Evolutionary conservation across 2,113 vertebrate species (phyloP), one percentile per base, ranked within the genome.

Genomic region (Aramus guarauna): DNA sequence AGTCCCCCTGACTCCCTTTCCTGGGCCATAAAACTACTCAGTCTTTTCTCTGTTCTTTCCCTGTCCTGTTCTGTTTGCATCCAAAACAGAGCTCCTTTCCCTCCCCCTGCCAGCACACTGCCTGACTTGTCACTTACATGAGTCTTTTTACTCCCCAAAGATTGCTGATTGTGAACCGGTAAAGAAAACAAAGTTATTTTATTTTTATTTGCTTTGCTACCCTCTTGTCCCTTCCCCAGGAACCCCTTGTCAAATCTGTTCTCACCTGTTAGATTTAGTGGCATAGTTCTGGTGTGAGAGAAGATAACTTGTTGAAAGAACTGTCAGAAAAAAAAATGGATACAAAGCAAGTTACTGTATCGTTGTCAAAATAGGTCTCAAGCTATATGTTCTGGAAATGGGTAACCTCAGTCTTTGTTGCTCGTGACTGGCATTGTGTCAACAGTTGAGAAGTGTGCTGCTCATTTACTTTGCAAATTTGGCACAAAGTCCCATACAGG

Each of bases 321-420:
- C 17, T 47, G 39, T 56, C 29, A 47, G 43, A 11, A 83, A 34
- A 64, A 64, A 58, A 23, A 41, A 0, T 5, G 12, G 5, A 39
- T 78, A 21, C 11, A 66, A 74, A 63, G 17, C 15, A 78, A 62
- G 53, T 81, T 58, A 15, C 36, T 60, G 0, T 20, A 3, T 26
- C 3, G 2, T 59, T 50, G 48, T 64, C 37, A 59, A 41, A 74
- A 56, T 6, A 60, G 21, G 19, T 43, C 58, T 88, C 12, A 9
- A 83, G 24, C 20, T 22, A 0, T 15, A 6, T 0, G 1, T 32
- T 50, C 37, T 76, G 27, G 19, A 59, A 37, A 1, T 16, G 37
- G 37, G 19, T 45, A 43, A 10, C 47, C 32, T 43, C 4, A 1
- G 4, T 43, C 22, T 77, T 39, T 47, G 29, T 21, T 64, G 50